Base-by-base conservation (phyloP, 2,888 invertebrate species). In the Drosophila hawaiiensis region DNA sequence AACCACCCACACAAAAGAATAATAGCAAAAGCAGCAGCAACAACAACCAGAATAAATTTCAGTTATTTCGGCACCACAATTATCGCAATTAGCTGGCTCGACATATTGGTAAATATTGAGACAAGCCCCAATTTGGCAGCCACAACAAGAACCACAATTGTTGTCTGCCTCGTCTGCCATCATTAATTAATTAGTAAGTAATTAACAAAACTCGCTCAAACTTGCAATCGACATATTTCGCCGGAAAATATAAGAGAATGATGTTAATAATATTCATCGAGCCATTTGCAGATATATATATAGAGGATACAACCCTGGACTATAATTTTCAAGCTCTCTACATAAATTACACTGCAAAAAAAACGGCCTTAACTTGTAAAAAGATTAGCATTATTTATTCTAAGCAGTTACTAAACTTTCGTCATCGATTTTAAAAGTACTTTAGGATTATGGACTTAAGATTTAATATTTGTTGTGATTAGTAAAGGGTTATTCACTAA, bases 111-210 rank as follows among this genome's bases (percentile, higher is more conserved):
- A 35, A 58, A 69, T 54, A 60, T 54, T 59, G 69, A 55, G 56
- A 19, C 55, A 56, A 43, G 16, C 67, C 62, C 52, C 41, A 66
- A 22, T 41, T 28, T 35, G 29, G 37, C 39, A 53, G 19, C 19
- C 43, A 19, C 47, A 37, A 14, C 22, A 31, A 25, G 7, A 47
- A 22, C 31, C 33, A 54, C 39, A 60, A 54, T 52, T 43, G 35
- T 49, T 35, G 55, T 63, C 41, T n/a, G 55, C 12, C 25, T 54
- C 33, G 55, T 56, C 43, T 29, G 19, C 12, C 25, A 65, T 35
- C 58, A 58, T 75, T 65, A 74, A 74, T 78, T 78, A 74, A 75
- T 78, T 78, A 74, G 55, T 63, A 58, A 62, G 62, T 58, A 59
- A 55, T 78, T 64, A 28, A 67, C 25, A 33, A n/a, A 41, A 66